phyloP scores from a whole-genome alignment of 1,140 invertebrate genomes.

The Cotesia glomerata region DNA sequence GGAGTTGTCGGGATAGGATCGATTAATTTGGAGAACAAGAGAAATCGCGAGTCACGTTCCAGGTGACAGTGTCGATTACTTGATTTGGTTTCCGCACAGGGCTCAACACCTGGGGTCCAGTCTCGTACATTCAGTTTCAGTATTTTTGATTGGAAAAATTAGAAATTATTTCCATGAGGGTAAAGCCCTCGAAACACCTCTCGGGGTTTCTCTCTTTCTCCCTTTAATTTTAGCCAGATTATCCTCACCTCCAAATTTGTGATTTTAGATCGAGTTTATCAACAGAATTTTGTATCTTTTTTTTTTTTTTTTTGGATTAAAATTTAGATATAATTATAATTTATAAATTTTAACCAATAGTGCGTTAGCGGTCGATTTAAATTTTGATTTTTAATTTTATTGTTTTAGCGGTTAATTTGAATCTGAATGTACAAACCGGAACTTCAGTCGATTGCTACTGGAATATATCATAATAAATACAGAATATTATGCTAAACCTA shows the following conservation, averaged over 20 bases:
- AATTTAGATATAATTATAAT: not conserved
- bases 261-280: not conserved
- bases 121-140: slow-evolving; percentile 61
- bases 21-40: slow-evolving; percentile 22
- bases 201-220: slow-evolving; percentile 4
- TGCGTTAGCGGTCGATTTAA: not conserved
- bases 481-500: slow-evolving; percentile 34
- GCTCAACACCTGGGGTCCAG: slow-evolving; percentile 66
- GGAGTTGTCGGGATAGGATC: not conserved
- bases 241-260: not conserved
- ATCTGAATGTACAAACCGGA: slow-evolving; percentile 54
- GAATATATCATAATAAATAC: slow-evolving; percentile 33
- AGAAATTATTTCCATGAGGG: not conserved
- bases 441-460: slow-evolving; percentile 48
- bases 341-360: too few species aligned
- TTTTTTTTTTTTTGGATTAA: not conserved
- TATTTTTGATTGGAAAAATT: too few species aligned
- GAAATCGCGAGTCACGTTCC: slow-evolving; percentile 61
- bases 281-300: not conserved
- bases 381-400: not conserved
- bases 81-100: slow-evolving; percentile 66
- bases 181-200: not conserved
- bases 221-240: not conserved
- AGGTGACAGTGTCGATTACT: slow-evolving; percentile 63
- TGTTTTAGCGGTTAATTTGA: slow-evolving; percentile 29